Percentiles rank a stretch among this genome's conserved stretches.
These are phyloP conservation scores for Anaspis maculata DNA, from an alignment of 2,888 invertebrate species.

Conservation along the genomic window DNA sequence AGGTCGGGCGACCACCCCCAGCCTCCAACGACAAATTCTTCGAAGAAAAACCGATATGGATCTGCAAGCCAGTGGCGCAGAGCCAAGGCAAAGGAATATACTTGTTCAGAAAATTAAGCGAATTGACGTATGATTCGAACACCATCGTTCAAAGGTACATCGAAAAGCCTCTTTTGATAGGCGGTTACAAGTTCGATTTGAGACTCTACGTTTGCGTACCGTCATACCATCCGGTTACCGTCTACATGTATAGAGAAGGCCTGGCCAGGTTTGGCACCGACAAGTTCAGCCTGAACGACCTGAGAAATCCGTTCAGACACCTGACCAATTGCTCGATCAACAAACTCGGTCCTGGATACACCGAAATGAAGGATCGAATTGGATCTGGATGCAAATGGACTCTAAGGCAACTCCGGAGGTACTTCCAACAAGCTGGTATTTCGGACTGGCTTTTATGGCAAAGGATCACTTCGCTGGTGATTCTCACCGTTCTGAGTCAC, in stretches of 20 bases:
- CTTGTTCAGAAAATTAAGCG: conserved; percentile 67
- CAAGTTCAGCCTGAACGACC: conserved; percentile 73
- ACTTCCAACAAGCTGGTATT: conserved; percentile 62
- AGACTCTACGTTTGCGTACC: conserved; percentile 85
- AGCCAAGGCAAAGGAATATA: conserved; percentile 80
- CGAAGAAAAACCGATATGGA: conserved; percentile 58
- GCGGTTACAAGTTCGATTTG: conserved; percentile 88
- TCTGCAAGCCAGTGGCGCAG: conserved; percentile 80
- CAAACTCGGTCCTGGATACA: conserved; percentile 76
- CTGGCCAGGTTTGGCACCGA: conserved; percentile 73
- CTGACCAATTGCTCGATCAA: conserved; percentile 88
- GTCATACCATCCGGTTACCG: conserved; percentile 74
- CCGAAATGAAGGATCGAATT: conserved; percentile 72
- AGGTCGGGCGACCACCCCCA: conserved; percentile 32
- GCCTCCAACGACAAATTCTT: conserved; percentile 37
- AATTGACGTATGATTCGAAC: conserved; percentile 67
- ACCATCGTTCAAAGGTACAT: conserved; percentile 78
- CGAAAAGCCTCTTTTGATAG: conserved; percentile 67
- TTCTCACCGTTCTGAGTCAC: conserved; percentile 70
- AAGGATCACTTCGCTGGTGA: conserved; percentile 63
- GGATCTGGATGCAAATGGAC: conserved; percentile 88
- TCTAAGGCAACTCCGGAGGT: conserved; percentile 66
- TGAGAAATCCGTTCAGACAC: conserved; percentile 79
- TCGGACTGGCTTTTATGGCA: conserved; percentile 77
- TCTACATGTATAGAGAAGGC: conserved; percentile 85